phyloP scores from a whole-genome alignment of 2,797 vertebrate species.

The Argentina silus region DNA sequence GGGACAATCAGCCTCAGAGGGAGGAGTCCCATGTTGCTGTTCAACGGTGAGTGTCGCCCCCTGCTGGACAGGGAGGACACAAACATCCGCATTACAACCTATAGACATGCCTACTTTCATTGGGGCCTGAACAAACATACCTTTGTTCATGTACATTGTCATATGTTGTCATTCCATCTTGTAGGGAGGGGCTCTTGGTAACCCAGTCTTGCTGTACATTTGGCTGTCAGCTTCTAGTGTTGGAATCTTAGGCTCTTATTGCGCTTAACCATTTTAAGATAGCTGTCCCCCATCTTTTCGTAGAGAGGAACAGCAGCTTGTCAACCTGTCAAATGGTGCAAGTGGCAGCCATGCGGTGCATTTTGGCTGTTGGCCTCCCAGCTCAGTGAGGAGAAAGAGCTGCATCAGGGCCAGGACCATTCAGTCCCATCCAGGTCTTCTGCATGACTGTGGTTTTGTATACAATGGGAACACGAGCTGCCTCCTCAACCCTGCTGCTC shows the following conservation, averaged over 20 bases:
- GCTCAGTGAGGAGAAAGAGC: slow-evolving; percentile 64
- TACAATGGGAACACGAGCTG: slow-evolving; percentile 42
- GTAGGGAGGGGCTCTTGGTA: too few species aligned
- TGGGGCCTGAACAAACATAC: not conserved
- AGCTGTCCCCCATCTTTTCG: not conserved
- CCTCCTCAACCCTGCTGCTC: slow-evolving; percentile 49
- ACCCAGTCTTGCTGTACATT: too few species aligned
- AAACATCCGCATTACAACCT: not conserved
- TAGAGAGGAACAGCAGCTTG: slow-evolving; percentile 45
- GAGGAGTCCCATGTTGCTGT: slow-evolving; percentile 28
- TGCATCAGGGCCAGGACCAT: slow-evolving; percentile 18
- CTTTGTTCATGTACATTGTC: too few species aligned
- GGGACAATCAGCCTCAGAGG: slow-evolving; percentile 23
- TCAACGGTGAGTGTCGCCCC: slow-evolving; percentile 56
- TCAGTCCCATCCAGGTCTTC: slow-evolving; percentile 27
- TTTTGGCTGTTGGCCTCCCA: slow-evolving; percentile 70
- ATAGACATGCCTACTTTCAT: too few species aligned
- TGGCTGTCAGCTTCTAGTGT: too few species aligned
- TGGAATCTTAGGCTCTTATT: too few species aligned
- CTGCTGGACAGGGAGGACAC: slow-evolving; percentile 21
- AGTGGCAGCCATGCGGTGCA: slow-evolving; percentile 53
- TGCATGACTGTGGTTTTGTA: slow-evolving; percentile 36
- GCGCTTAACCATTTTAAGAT: too few species aligned
- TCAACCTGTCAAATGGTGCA: slow-evolving; percentile 29
- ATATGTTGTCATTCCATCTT: too few species aligned